Evolutionary conservation across 2,888 invertebrate genomes (phyloP), one percentile per base, ranked within the genome.

Genomic region (Sinhomidia bicolor): DNA sequence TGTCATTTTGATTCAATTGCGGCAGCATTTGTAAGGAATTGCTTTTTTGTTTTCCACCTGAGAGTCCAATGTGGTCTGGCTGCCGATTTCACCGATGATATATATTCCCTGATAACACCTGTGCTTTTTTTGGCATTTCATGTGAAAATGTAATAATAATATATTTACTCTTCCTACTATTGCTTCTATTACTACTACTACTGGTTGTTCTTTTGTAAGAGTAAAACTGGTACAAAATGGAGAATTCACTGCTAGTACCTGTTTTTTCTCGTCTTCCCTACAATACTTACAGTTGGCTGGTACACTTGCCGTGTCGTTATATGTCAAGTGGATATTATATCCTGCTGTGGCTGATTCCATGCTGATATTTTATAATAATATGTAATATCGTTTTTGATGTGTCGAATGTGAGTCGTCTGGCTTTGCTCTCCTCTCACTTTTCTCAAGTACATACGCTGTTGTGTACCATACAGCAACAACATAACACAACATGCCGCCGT

Each of bases 161-260:
- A 12, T 74, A 9, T 29, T 10, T 47, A 9, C 20, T 74, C 47
- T 47, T 44, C 3, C 23, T 26, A 9, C 23, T 14, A 47, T n/a
- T 6, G 47, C 7, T 65, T n/a, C n/a, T n/a, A n/a, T n/a, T n/a
- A 47, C 47, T 14, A 47, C 47, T 14, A 47, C n/a, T 12, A 12
- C 7, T 47, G 14, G 20, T 47, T 5, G 26, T 32, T 29, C 14
- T 68, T 23, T 36, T 60, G 23, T 14, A 79, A 0, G n/a, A n/a
- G 10, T n/a, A 79, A 81, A 65, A 81, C n/a, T 65, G 81, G 12
- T 65, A 65, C 81, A 81, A 81, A 81, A 32, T 81, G 80, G 80
- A 80, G 60, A 12, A 60, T n/a, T 62, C 29, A 47, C 65, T 44
- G 5, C 44, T 14, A 36, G 36, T 9, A 4, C 36, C 36, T 47